A percentile compares a stretch with the other conserved stretches of the same genome.
phyloP scores from a whole-genome alignment of 2,113 vertebrate genomes.

The Passer montanus region DNA sequence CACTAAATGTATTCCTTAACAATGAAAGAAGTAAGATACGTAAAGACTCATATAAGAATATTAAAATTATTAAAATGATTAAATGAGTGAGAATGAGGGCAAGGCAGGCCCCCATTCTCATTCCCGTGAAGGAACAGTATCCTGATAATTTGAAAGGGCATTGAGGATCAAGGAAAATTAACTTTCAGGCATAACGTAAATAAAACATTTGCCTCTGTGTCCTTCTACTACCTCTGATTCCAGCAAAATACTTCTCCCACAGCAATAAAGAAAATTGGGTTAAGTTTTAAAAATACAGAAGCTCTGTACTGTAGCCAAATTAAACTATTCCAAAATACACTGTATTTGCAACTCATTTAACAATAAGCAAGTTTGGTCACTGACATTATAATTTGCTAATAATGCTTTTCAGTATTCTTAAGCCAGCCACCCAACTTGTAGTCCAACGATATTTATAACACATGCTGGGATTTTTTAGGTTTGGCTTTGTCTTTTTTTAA shows the following conservation, averaged over 20 bases:
- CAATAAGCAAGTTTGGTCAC: background rate
- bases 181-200: conserved; percentile 1
- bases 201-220: background rate
- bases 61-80: background rate
- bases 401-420: background rate
- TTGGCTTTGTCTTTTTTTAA: background rate
- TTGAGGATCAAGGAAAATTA: background rate
- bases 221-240: background rate
- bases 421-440: background rate
- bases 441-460: background rate
- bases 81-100: background rate
- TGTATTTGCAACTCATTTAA: background rate
- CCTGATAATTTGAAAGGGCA: background rate
- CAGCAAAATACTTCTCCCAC: conserved; percentile 12
- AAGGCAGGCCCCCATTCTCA: background rate
- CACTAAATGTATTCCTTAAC: background rate
- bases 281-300: conserved; percentile 54
- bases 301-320: background rate
- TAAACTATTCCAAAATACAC: conserved; percentile 23
- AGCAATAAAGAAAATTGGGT: conserved; percentile 31
- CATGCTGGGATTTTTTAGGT: background rate
- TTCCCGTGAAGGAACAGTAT: background rate
- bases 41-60: background rate
- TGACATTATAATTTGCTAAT: conserved; percentile 9
- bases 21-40: background rate